Percentiles rank a stretch among this genome's conserved stretches.
These are phyloP conservation scores for Calliopum simillimum DNA, from an alignment of 2,888 invertebrate genomes.

Conservation along the genomic window DNA sequence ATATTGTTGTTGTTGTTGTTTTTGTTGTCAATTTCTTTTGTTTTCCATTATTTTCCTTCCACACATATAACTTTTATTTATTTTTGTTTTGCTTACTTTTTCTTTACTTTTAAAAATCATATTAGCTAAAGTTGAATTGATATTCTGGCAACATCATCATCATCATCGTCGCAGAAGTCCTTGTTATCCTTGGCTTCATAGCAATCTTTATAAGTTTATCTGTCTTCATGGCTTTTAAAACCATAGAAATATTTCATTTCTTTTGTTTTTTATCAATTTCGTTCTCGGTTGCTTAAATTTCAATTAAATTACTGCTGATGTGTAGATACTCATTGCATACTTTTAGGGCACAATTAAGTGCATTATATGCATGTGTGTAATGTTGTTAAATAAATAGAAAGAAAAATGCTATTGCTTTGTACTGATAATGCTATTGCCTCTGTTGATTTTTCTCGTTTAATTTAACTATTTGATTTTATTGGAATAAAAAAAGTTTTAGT, in stretches of 20 bases:
- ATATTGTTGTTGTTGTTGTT: neutral
- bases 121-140: slow-evolving; percentile 20
- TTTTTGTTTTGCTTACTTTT: neutral
- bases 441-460: too few species aligned
- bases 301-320: too few species aligned
- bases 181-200: too few species aligned
- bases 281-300: too few species aligned
- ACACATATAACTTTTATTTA: neutral
- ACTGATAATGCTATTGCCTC: too few species aligned
- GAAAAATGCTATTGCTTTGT: too few species aligned
- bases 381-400: too few species aligned
- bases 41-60: neutral
- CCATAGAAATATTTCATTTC: neutral
- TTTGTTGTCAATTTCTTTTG: neutral
- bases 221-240: neutral
- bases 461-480: too few species aligned
- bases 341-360: neutral
- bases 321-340: neutral
- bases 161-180: too few species aligned
- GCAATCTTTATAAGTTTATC: too few species aligned
- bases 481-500: too few species aligned
- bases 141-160: slow-evolving; percentile 3
- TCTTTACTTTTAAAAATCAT: neutral
- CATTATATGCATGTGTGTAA: neutral
- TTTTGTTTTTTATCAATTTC: neutral